Base-by-base conservation (phyloP, 2,113 vertebrate species). In the Passer domesticus region DNA sequence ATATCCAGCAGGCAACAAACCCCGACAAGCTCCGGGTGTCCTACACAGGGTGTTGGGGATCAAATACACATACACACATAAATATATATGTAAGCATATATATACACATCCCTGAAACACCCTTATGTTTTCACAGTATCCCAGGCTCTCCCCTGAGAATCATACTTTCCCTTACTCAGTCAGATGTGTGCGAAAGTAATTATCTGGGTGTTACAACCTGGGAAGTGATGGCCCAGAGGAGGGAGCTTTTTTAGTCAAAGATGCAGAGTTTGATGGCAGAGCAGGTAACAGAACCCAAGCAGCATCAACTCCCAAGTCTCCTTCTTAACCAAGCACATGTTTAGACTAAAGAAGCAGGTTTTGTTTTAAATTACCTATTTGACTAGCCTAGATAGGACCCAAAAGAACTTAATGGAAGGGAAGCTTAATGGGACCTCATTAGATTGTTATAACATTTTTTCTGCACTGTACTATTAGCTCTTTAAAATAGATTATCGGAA, bases 391-490 rank as follows among this genome's bases (percentile, higher is more conserved):
- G 85, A 96, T 93, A 93, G 94, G 90, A 93, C 83, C 93, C 95
- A 95, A 93, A 97, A 95, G 93, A 93, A 96, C 90, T 83, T 90
- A 96, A 91, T 92, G 92, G 90, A 96, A 96, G 49, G 37, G 80
- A 96, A 96, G 80, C 92, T 96, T 96, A 96, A 97, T 96, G 92
- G 90, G 77, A 96, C 73, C 94, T 97, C 95, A 95, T 96, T 96
- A 96, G 92, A 87, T 56, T 93, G 73, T 94, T 96, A 95, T 87
- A 97, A 95, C 90, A 93, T 96, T 96, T 97, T 94, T 96, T 75
- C 91, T 95, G 74, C 80, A 68, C 87, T 49, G 53, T 87, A 88
- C 94, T 94, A 94, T 93, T 94, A 95, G 86, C 90, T 93, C 90
- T 96, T 92, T 93, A 89, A 95, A 97, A 96, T 84, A 92, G 90